Evolutionary conservation across 2,888 invertebrate species (phyloP), one percentile per base, ranked within the genome.

Genomic region (Tineola bisselliella): DNA sequence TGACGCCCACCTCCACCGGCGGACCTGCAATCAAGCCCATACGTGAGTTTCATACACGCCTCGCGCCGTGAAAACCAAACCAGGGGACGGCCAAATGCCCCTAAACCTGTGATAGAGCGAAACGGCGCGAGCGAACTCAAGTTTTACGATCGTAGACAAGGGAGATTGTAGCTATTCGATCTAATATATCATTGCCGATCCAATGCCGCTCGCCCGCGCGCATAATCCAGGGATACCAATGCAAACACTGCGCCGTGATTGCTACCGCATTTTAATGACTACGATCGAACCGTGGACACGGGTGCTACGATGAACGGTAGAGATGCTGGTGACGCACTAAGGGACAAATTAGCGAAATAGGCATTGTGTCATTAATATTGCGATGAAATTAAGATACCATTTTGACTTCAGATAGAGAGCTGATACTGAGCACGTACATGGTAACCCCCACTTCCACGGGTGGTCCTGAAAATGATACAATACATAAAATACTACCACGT

Each of bases 1-100:
- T 97, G 90, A 97, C 95, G 88, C 96, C 96, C 87, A 97, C 97
- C 89, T 95, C 96, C 89, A 98, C 97, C 82, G 97, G 96, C 88
- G 94, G 94, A 92, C 95, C 96, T 97, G 94, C 88, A 95, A 90
- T 84, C 84, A 87, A 86, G 84, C 75, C 84, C 84, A 84, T 81
- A 79, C 65, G 80, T 86, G 77, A 86, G 84, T 81, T 68, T 74
- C 74, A 74, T 74, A 71, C 72, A 70, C 72, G 70, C 69, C 68
- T 72, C 70, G 76, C 76, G 76, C 78, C 69, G 80, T 80, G 80
- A 80, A 80, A 81, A 81, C 81, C 81, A 80, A 81, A 81, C 77
- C 81, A 81, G 71, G 72, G 74, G 73, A 70, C 70, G 71, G 72
- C 73, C 79, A 80, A 79, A 77, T 76, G 78, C 72, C 80, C 80